These are phyloP conservation scores for Chiroxiphia lanceolata DNA, from an alignment of 2,797 vertebrate species.

Conservation along the genomic window DNA sequence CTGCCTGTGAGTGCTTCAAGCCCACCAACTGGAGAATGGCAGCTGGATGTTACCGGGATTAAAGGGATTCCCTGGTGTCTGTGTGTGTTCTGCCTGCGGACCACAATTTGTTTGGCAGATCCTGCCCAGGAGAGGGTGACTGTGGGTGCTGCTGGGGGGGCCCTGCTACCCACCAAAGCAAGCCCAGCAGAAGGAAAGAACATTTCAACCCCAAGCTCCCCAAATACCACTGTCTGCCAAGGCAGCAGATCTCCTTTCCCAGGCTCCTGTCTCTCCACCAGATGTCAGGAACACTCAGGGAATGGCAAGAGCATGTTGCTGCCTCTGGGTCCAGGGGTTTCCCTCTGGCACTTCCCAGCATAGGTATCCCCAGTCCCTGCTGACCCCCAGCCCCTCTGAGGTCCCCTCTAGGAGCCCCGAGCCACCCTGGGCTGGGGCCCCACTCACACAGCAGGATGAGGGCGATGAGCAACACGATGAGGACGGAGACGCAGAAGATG, in stretches of 20 bases:
- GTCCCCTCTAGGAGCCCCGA: neutral
- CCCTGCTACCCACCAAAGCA: accelerated
- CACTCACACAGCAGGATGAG: slow-evolving; percentile 80
- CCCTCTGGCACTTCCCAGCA: neutral
- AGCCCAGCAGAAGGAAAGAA: neutral
- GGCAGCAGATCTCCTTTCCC: neutral
- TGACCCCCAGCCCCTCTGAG: neutral
- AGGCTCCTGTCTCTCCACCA: neutral
- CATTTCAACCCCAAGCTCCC: accelerated
- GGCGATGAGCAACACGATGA: slow-evolving; percentile 71
- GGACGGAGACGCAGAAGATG: slow-evolving; percentile 68
- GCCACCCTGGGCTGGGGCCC: accelerated
- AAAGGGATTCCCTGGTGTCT: accelerated
- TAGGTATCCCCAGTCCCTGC: neutral
- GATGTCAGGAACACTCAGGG: slow-evolving; percentile 25
- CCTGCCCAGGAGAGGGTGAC: neutral
- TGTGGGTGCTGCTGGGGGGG: neutral
- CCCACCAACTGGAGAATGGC: neutral
- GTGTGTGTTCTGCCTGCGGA: accelerated
- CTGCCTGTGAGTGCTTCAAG: neutral
- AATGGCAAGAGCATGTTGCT: neutral
- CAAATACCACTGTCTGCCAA: accelerated
- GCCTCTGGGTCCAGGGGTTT: neutral
- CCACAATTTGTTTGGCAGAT: accelerated
- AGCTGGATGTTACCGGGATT: neutral